Conservation (phyloP, 2,888 invertebrate species). For the Troilus luridus region DNA sequence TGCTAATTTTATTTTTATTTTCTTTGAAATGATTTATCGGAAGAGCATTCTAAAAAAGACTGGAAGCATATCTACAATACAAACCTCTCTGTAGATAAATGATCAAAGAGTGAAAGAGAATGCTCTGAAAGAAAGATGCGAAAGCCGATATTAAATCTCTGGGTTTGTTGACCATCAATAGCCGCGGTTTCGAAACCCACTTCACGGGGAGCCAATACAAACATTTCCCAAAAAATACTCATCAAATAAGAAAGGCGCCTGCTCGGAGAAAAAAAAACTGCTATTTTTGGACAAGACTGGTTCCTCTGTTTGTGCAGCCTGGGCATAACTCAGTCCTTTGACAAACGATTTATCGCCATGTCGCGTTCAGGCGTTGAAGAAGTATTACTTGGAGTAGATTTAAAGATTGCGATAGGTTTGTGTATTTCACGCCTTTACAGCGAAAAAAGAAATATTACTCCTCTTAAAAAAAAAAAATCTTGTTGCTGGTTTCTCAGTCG, state of each 20-base stretch:
- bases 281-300: conserved; percentile 5
- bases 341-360: background rate
- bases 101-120: background rate
- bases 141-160: background rate
- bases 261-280: background rate
- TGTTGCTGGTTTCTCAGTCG: no score
- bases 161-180: background rate
- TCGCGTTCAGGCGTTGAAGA: background rate
- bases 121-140: background rate
- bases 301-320: background rate
- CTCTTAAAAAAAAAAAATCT: no score
- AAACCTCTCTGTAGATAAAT: background rate
- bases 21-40: no score
- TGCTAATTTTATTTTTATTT: no score
- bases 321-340: background rate
- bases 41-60: background rate
- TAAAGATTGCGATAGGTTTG: background rate
- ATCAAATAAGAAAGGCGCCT: conserved; percentile 31
- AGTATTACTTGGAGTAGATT: background rate
- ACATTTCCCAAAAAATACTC: conserved; percentile 1
- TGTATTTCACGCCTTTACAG: background rate
- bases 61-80: background rate
- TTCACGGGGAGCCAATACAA: background rate
- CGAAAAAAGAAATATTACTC: background rate
- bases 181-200: background rate